Conservation (phyloP, 2,888 invertebrate genomes). For the Rhagonycha fulva region DNA sequence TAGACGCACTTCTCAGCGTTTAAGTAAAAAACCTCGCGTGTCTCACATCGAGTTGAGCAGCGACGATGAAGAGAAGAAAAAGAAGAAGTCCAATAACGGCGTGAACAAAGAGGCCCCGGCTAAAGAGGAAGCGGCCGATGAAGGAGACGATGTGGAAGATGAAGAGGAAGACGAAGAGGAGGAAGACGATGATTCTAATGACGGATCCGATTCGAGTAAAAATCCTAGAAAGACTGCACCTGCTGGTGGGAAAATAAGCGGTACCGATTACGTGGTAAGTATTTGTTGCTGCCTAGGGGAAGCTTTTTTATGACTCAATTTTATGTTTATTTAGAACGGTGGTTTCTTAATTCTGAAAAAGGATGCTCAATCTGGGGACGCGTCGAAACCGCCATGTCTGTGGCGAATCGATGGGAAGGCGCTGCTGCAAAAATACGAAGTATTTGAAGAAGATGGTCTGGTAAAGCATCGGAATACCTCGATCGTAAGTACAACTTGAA, state of each 20-base stretch:
- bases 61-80: slow-evolving; percentile 37
- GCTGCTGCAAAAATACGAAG: slow-evolving; percentile 56
- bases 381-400: slow-evolving; percentile 50
- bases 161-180: slow-evolving; percentile 8
- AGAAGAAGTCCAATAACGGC: slow-evolving; percentile 33
- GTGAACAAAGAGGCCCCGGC: slow-evolving; percentile 35
- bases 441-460: slow-evolving; percentile 50
- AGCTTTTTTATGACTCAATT: not conserved
- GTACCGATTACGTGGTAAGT: slow-evolving; percentile 30
- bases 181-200: not conserved
- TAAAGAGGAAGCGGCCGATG: not conserved
- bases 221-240: slow-evolving; percentile 1
- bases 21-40: slow-evolving; percentile 46
- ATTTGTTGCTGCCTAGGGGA: not conserved
- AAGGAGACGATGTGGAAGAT: not conserved
- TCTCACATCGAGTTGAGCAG: slow-evolving; percentile 38
- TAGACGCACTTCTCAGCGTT: slow-evolving; percentile 43
- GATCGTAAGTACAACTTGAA: slow-evolving; percentile 45
- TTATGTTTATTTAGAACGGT: slow-evolving; percentile 45
- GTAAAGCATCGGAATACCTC: slow-evolving; percentile 52
- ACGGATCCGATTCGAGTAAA: not conserved
- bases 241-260: slow-evolving; percentile 17
- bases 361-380: slow-evolving; percentile 50
- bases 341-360: slow-evolving; percentile 52
- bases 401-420: slow-evolving; percentile 56